Evolutionary conservation across 2,113 vertebrate species (phyloP), one percentile per base, ranked within the genome.

Genomic region (Uria lomvia): DNA sequence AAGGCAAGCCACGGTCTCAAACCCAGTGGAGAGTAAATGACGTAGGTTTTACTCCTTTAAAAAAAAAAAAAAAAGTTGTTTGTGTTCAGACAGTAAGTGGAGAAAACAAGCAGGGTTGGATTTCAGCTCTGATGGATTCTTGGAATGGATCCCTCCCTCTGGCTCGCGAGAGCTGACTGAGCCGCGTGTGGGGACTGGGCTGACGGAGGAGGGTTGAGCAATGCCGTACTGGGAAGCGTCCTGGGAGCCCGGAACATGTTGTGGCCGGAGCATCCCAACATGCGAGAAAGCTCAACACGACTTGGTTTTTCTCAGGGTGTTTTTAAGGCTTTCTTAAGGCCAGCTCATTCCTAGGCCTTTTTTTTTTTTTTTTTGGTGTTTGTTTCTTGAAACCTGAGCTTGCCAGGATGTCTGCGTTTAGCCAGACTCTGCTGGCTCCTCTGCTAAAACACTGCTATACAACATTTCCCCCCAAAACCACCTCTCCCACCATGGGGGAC

Each of bases 121-220:
- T 97, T 96, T 92, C 94, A 60, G 86, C 87, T 85, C 56, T 0
- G 8, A 14, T 19, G 66, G 65, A 6, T 96, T 96, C 96, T 81
- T 96, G 96, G 96, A 93, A 89, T 22, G 1, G 2, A 5, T 49
- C 90, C 93, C 36, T 34, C 1, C 14, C 67, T 8, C 82, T 71
- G 13, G 27, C 80, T 83, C 52, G 15, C 74, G 34, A 6, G 66
- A 6, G 81, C 87, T 55, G 56, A n/a, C 87, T 55, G 56, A n/a
- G 56, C 56, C 12, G 32, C 8, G 32, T 12, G 47, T 22, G 56
- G 56, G 32, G 56, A 13, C 32, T 21, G 58, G 58, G 58, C 58
- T 59, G 58, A 59, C n/a, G 49, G 78, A 81, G 87, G 13, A 34
- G 30, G 47, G 34, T 96, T 97, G 95, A 91, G 96, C 91, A 96